Percentiles rank a stretch among this genome's conserved stretches.
Conservation (phyloP, 2,797 vertebrate species). For the Cyclopterus lumpus region DNA sequence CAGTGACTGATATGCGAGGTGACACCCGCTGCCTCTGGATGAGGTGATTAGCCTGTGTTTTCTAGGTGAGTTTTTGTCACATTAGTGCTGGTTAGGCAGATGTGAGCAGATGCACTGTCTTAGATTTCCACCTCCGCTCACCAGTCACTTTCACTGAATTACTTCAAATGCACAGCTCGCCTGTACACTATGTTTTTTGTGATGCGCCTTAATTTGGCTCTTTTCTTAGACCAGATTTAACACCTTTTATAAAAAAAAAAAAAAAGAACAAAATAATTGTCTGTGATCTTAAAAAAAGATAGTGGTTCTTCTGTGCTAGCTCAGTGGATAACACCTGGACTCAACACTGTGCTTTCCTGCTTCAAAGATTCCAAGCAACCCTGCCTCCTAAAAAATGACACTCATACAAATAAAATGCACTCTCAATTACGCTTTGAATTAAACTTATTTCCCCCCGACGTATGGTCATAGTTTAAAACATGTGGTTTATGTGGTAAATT, state of each 20-base stretch:
- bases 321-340: not conserved
- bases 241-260: slow-evolving; percentile 8
- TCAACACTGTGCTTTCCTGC: not conserved
- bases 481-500: not conserved
- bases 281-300: slow-evolving; percentile 25
- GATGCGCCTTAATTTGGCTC: slow-evolving; percentile 43
- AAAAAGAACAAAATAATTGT: not conserved
- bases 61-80: slow-evolving; percentile 73
- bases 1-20: slow-evolving; percentile 74
- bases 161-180: slow-evolving; percentile 36
- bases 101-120: slow-evolving; percentile 66
- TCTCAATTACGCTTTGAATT: not conserved
- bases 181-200: slow-evolving; percentile 32
- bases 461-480: not conserved
- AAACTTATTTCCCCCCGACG: not conserved
- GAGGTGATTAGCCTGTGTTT: slow-evolving; percentile 73
- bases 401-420: not conserved
- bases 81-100: slow-evolving; percentile 68
- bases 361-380: not conserved
- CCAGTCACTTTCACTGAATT: slow-evolving; percentile 30
- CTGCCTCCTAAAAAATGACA: not conserved
- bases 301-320: not conserved
- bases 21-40: slow-evolving; percentile 71
- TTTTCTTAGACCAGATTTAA: slow-evolving; percentile 41
- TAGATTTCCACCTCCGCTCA: slow-evolving; percentile 56